Evolutionary conservation across 2,113 vertebrate genomes (phyloP).

Genomic region (Pseudorhombus dupliciocellatus): DNA sequence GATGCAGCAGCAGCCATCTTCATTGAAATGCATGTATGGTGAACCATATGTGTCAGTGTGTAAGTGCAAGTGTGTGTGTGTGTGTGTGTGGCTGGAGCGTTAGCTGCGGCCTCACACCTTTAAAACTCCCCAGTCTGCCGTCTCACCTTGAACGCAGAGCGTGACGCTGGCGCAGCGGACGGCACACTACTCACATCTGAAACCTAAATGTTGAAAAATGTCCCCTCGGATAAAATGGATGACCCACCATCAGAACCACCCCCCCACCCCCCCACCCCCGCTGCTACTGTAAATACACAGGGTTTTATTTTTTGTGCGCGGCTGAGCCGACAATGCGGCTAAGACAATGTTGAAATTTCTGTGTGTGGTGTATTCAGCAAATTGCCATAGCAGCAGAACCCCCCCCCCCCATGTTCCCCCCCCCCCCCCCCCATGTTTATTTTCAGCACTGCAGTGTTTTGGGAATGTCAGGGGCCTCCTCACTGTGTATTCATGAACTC

Average conservation of each 20-base stretch:
- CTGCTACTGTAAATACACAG: constrained; percentile 48
- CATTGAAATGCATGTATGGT: neutral
- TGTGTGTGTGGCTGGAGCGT: constrained; percentile 16
- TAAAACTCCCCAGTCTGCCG: constrained; percentile 37
- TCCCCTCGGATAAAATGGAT: constrained; percentile 74
- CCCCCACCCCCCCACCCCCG: neutral
- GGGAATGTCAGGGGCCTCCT: constrained; percentile 36
- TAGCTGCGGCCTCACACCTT: constrained; percentile 41
- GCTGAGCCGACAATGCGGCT: constrained; percentile 56
- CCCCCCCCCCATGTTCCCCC: no score
- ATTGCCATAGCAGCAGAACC: constrained; percentile 54
- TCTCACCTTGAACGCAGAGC: constrained; percentile 73
- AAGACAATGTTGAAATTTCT: constrained; percentile 57
- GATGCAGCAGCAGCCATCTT: neutral
- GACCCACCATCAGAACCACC: constrained; percentile 42
- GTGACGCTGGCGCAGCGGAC: constrained; percentile 73
- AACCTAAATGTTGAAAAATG: constrained; percentile 79
- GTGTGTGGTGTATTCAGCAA: constrained; percentile 31
- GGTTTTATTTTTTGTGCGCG: constrained; percentile 61
- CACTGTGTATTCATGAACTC: constrained; percentile 69
- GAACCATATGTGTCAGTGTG: neutral
- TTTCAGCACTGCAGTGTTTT: constrained; percentile 63
- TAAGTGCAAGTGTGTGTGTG: neutral
- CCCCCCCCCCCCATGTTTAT: constrained; percentile 62
- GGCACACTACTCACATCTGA: constrained; percentile 55